These are phyloP conservation scores for Chaetophractus vellerosus DNA, from an alignment of 2,797 vertebrate genomes.

Conservation along the genomic window DNA sequence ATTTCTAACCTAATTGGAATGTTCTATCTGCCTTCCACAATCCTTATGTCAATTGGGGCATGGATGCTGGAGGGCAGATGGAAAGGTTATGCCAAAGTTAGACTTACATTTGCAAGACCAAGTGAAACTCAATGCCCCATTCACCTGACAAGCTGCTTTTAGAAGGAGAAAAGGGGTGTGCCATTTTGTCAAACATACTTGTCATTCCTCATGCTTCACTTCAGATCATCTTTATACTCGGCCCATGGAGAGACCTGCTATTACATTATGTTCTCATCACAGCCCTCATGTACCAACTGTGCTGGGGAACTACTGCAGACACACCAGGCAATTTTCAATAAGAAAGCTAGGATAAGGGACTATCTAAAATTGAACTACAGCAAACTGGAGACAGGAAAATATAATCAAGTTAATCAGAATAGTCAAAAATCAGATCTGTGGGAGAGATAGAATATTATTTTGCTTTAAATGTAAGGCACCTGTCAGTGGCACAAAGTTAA, in stretches of 20 bases:
- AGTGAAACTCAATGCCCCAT: slow-evolving; percentile 19
- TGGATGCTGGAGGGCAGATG: not conserved
- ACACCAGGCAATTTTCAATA: not conserved
- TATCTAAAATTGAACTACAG: not conserved
- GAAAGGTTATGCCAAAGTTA: slow-evolving; percentile 15
- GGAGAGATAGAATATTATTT: not conserved
- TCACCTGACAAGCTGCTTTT: slow-evolving; percentile 39
- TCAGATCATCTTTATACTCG: not conserved
- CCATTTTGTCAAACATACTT: not conserved
- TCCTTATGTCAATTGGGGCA: not conserved
- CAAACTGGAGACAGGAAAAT: slow-evolving; percentile 20
- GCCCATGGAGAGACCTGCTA: not conserved
- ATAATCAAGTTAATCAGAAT: slow-evolving; percentile 39
- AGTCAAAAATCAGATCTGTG: slow-evolving; percentile 16
- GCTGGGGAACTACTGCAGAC: not conserved
- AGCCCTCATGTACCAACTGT: not conserved
- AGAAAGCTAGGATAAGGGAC: not conserved
- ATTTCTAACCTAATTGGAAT: not conserved
- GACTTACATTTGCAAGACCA: slow-evolving; percentile 29
- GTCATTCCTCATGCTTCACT: slow-evolving; percentile 38
- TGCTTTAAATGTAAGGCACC: slow-evolving; percentile 26
- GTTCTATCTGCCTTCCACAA: not conserved
- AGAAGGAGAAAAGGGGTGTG: not conserved
- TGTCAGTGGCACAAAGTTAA: not conserved
- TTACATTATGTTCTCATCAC: slow-evolving; percentile 32